Evolutionary conservation across 2,797 vertebrate species (phyloP), one percentile per base, ranked within the genome.

Genomic region (Sebastes baramenuke): DNA sequence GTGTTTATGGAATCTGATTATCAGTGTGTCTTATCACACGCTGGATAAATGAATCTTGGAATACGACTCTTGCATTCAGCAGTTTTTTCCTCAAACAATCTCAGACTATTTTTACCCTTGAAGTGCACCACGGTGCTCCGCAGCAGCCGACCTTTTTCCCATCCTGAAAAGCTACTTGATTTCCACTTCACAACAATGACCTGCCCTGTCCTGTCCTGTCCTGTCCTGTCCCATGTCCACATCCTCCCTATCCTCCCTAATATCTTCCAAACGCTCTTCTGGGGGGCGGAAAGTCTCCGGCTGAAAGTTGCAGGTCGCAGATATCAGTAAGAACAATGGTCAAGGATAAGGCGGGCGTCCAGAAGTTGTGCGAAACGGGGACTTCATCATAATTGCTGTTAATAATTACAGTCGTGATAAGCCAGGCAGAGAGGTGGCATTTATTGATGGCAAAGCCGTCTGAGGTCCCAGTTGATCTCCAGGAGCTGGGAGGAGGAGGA

Each of bases 401-500:
- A 99, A 97, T 97, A 95, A 99, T 99, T 99, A 98, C 95, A 96
- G 88, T 82, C 68, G 70, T 67, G 92, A 95, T 94, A 94, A 94
- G 88, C 61, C 5, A 13, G 22, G 58, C 42, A 25, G 76, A 38
- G 36, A 38, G 36, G 77, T 62, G 67, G 81, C 74, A 89, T 94
- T 92, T 95, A 94, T 94, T 81, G 85, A 94, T 83, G 77, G 75
- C 46, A 84, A 36, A 68, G 52, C 25, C n/a, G 5, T 74, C 66
- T 30, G 20, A 70, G 42, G 34, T 75, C 65, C 27, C 88, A 95
- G 71, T 88, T 83, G 59, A 84, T 87, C 58, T 70, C 55, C 72
- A 42, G 66, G 65, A 77, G 61, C 58, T 38, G 36, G 36, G 36
- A n/a, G 75, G 69, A 75, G 34, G 65, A 84, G 29, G 54, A 62